Base-by-base conservation (phyloP, 2,797 vertebrate genomes). In the Coreius guichenoti region DNA sequence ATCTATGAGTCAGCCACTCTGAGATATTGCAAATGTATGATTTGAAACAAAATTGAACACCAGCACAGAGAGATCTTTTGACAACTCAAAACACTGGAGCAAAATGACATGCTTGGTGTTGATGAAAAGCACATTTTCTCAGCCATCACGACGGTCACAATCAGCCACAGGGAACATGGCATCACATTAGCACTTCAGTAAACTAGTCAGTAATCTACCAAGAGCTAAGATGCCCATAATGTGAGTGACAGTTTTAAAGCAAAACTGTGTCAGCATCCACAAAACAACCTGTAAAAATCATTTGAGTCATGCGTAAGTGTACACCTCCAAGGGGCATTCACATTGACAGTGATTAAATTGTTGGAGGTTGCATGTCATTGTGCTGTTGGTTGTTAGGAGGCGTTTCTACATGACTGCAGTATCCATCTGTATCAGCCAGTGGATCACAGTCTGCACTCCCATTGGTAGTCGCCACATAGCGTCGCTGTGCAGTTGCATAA, bases 181-280 rank as follows among this genome's bases (percentile, higher is more conserved):
- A 56, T 70, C 68, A 56, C 69, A 87, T 73, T 74, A 83, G 14
- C 68, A 74, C 76, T 33, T n/a, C 75, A 80, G 61, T 79, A 39
- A 65, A 31, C 26, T 47, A 80, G 51, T 80, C 13, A 33, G 39
- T 84, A 70, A 74, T 68, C 67, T 65, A 72, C 26, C 45, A 33
- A 13, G 31, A 39, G 85, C 65, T 56, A 43, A 33, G 23, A 65
- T 33, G 29, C 13, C 63, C 12, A 76, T 51, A 77, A 54, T 45
- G 19, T 23, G 47, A 69, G 26, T 45, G 23, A 54, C 43, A 69
- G 26, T n/a, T 67, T 81, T 23, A 81, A 81, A 68, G 47, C 19
- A 51, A 68, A 86, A 54, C 33, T 69, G 26, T 45, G 65, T 54
- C 47, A 68, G 78, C 5, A 2, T 33, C 78, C 17, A 80, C 13